Percentiles rank a stretch among this genome's conserved stretches.
These are phyloP conservation scores for Aphodius sticticus DNA, from an alignment of 2,888 invertebrate species.

Conservation along the genomic window DNA sequence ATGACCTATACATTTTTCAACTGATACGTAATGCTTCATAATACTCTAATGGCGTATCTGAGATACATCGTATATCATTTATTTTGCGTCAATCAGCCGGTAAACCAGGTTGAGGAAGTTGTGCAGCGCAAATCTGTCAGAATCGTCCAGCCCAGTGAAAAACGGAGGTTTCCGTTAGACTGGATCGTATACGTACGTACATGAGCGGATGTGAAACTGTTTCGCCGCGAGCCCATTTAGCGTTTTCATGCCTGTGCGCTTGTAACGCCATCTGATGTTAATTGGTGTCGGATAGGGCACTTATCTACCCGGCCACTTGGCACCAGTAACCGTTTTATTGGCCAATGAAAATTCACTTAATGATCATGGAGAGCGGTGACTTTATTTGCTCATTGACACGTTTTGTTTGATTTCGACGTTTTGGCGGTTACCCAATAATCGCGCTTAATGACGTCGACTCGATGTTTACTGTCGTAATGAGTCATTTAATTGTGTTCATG, in stretches of 20 bases:
- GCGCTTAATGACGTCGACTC: background rate
- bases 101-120: background rate
- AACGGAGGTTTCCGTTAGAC: constrained; percentile 42
- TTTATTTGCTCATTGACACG: constrained; percentile 4
- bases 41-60: background rate
- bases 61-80: background rate
- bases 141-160: background rate
- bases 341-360: background rate
- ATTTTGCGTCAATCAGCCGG: background rate
- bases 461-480: background rate
- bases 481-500: background rate
- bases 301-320: background rate
- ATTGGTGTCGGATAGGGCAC: background rate
- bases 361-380: background rate
- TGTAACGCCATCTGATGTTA: background rate
- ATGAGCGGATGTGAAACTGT: constrained; percentile 33
- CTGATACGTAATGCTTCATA: background rate
- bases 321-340: background rate
- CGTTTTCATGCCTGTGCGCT: background rate
- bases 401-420: constrained; percentile 4
- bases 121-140: background rate
- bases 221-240: constrained; percentile 31
- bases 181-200: background rate
- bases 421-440: background rate
- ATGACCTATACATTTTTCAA: background rate